Base-by-base conservation (phyloP, 2,888 invertebrate genomes). In the Timandra comae region DNA sequence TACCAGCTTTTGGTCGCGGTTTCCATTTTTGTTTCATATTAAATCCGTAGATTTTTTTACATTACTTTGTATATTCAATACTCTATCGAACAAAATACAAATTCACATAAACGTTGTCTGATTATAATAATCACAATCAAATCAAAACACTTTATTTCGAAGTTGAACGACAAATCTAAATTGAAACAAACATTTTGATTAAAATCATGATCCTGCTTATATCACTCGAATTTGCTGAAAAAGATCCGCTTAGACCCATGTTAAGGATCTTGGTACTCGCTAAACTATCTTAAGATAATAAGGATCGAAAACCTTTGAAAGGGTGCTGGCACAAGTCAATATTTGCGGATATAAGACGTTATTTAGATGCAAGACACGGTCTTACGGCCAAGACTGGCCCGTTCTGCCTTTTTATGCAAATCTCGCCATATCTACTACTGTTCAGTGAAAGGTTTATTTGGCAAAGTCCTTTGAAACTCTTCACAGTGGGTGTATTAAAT, bases 291-390 rank as follows among this genome's bases (percentile, higher is more conserved):
- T 70, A 74, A 70, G 75, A 75, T 73, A 74, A 74, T 73, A 72
- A 65, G 69, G 68, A 75, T 74, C 61, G 58, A 63, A 70, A 59
- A 73, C 72, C 71, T 73, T 65, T 64, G 52, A 70, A 74, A 77
- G 79, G 77, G 76, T 78, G 69, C 69, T 72, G 73, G 62, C 60
- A 63, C 69, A 64, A 74, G 82, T 78, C 78, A 84, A 85, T 85
- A 81, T 85, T 84, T 80, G 80, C 77, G 75, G 77, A 80, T 75
- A 79, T 82, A 84, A 82, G 77, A 75, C 77, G 77, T 71, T 79
- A 82, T 84, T 82, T 79, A 77, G 77, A 84, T 82, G 81, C 82
- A 60, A 68, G 75, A 77, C 82, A 81, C 80, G 82, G 76, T 72
- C 75, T 63, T 57, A 65, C 63, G 63, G 63, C 67, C 64, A 58